Evolutionary conservation across 2,113 vertebrate species (phyloP).

Genomic region (Nyctereutes procyonoides): DNA sequence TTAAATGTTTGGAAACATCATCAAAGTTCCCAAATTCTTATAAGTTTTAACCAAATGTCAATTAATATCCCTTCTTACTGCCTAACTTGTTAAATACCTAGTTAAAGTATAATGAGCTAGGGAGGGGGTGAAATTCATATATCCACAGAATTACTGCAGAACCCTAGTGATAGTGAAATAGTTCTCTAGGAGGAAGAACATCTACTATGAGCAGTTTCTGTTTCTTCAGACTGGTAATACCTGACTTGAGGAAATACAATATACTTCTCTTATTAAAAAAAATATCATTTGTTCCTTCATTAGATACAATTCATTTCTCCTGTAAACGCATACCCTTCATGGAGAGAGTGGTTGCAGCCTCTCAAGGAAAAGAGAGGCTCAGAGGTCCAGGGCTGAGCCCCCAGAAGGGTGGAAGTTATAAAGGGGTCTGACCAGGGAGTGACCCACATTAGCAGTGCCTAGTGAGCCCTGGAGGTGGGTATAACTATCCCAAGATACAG

Average conservation of each 20-base stretch:
- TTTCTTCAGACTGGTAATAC: background rate
- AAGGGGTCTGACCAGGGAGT: background rate
- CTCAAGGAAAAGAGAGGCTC: background rate
- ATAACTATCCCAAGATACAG: too few species aligned
- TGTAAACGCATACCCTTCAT: background rate
- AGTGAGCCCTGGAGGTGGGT: background rate
- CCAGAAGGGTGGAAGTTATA: background rate
- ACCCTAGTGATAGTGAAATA: background rate
- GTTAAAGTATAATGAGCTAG: background rate
- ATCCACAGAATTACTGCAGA: background rate
- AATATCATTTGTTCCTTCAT: background rate
- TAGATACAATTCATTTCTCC: background rate
- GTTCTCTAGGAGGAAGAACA: background rate
- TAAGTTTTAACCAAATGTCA: background rate
- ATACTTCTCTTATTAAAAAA: background rate
- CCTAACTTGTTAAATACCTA: background rate
- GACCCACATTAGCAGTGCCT: background rate
- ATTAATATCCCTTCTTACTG: background rate
- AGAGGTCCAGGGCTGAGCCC: background rate
- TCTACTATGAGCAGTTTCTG: background rate
- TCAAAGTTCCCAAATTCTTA: background rate
- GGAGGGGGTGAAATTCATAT: background rate
- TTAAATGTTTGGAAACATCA: background rate
- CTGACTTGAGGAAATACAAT: background rate
- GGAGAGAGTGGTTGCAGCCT: background rate